Percentiles rank a stretch among this genome's conserved stretches.
These are phyloP conservation scores for Ibycter americanus DNA, from an alignment of 2,797 vertebrate species.

Conservation along the genomic window DNA sequence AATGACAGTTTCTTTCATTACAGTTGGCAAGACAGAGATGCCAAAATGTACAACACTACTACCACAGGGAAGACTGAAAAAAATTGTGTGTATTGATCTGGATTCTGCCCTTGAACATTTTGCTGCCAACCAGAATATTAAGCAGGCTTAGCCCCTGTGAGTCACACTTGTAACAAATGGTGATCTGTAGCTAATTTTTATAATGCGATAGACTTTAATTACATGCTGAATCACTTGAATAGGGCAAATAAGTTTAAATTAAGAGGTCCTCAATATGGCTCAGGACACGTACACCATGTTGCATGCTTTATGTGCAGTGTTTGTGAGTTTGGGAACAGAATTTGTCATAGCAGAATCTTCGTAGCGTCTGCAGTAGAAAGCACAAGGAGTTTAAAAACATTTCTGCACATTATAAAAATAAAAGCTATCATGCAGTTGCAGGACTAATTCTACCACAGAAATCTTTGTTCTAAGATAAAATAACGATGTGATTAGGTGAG, in stretches of 20 bases:
- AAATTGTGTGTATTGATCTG: neutral
- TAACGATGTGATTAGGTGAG: neutral
- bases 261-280: conserved; percentile 8
- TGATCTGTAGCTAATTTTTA: conserved; percentile 36
- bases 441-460: neutral
- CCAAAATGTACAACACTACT: neutral
- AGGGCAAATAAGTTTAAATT: conserved; percentile 20
- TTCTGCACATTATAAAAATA: neutral
- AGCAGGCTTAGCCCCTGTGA: conserved; percentile 49
- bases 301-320: neutral
- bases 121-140: conserved; percentile 35
- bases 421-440: neutral
- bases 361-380: neutral
- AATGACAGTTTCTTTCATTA: conserved; percentile 50
- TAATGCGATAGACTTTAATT: conserved; percentile 16
- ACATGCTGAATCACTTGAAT: neutral
- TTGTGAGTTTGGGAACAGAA: neutral
- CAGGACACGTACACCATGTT: neutral
- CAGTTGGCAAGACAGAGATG: neutral
- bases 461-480: neutral
- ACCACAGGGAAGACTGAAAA: neutral
- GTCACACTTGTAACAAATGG: conserved; percentile 32
- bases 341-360: neutral
- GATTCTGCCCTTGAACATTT: neutral
- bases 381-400: neutral